Evolutionary conservation across 2,113 vertebrate genomes (phyloP).

Genomic region (Dicrurus megarhynchus): DNA sequence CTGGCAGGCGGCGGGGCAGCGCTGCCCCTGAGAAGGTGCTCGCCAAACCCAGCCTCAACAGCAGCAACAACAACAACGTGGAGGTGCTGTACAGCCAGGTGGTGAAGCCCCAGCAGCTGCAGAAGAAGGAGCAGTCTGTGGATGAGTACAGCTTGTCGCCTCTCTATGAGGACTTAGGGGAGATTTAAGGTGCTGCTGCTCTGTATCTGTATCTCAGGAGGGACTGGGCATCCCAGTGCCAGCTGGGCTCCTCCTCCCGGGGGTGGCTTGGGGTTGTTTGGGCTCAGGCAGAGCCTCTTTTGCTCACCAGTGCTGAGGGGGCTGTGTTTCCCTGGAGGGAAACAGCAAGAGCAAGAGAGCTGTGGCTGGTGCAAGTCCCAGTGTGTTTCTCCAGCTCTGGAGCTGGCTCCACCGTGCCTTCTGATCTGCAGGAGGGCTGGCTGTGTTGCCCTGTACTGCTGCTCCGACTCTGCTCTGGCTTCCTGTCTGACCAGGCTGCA

Average conservation of each 20-base stretch:
- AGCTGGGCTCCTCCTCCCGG: not conserved
- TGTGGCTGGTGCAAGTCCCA: not conserved
- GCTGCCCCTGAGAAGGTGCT: not conserved
- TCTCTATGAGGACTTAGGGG: slow-evolving; percentile 63
- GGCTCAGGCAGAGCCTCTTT: not conserved
- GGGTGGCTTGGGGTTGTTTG: not conserved
- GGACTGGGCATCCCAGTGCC: not conserved
- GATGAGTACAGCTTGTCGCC: slow-evolving; percentile 28
- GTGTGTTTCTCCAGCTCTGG: not conserved
- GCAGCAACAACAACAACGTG: slow-evolving; percentile 76
- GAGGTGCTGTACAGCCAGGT: slow-evolving; percentile 84
- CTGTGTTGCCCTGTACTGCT: not conserved
- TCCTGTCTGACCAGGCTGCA: not conserved
- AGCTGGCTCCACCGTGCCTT: not conserved
- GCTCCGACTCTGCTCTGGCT: not conserved
- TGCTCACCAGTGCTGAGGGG: not conserved
- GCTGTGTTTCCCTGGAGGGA: not conserved
- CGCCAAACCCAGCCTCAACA: slow-evolving; percentile 67
- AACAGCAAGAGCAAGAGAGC: not conserved
- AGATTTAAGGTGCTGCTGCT: not conserved
- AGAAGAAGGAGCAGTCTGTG: slow-evolving; percentile 54
- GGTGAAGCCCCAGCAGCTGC: slow-evolving; percentile 52
- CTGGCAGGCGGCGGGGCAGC: not conserved
- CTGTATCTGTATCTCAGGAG: not conserved
- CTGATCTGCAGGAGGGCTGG: not conserved